Evolutionary conservation across 1,140 invertebrate species (phyloP).

Genomic region (Caerostris extrusa): DNA sequence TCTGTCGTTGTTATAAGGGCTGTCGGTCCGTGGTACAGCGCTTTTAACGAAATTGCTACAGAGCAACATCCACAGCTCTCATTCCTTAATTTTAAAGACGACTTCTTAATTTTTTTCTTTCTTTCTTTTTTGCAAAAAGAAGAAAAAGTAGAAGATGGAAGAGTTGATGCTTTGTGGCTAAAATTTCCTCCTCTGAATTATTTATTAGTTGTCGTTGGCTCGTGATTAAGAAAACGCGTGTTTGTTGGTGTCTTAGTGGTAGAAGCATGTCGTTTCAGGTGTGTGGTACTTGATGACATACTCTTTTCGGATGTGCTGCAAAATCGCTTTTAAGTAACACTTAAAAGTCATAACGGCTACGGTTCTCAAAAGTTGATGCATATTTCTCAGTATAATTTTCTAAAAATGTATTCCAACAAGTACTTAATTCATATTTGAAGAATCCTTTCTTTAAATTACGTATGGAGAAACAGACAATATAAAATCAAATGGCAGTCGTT

Average conservation of each 20-base stretch:
- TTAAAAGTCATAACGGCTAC: too few relatives aligned
- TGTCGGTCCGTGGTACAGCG: neutral
- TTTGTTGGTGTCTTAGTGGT: neutral
- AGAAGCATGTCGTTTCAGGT: neutral
- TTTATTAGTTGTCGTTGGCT: conserved; percentile 31
- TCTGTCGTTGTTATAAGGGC: conserved; percentile 8
- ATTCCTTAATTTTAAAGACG: conserved; percentile 32
- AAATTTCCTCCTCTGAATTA: conserved; percentile 30
- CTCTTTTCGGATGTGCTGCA: neutral
- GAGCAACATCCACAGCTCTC: neutral
- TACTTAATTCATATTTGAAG: too few relatives aligned
- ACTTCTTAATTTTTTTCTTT: neutral
- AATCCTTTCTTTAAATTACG: too few relatives aligned
- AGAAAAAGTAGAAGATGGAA: neutral
- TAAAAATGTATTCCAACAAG: too few relatives aligned
- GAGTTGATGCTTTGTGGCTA: conserved; percentile 20
- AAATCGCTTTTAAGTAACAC: too few relatives aligned
- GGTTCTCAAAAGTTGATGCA: too few relatives aligned
- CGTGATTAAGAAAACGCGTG: conserved; percentile 34
- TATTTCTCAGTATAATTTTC: too few relatives aligned
- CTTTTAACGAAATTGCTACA: conserved; percentile 36
- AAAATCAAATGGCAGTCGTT: too few relatives aligned
- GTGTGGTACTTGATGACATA: neutral
- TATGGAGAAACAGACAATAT: too few relatives aligned
- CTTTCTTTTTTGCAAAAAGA: neutral